Evolutionary conservation across 2,797 vertebrate species (phyloP), one percentile per base, ranked within the genome.

Genomic region (Podarcis lilfordi): DNA sequence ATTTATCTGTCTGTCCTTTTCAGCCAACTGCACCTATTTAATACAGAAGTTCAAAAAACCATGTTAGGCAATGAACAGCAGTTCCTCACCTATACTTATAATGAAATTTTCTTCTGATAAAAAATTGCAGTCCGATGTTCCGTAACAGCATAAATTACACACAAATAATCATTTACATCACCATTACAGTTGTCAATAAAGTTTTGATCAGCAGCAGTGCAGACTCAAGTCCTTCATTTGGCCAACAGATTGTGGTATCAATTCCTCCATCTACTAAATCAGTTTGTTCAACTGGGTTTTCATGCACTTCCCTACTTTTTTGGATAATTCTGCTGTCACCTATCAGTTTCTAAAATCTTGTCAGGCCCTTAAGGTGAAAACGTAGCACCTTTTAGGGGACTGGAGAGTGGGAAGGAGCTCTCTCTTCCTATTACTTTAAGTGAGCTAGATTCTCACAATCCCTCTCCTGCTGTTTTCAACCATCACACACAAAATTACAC

Each of bases 1-100:
- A 94, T 97, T 98, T 96, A 99, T 97, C 95, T 98, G 97, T 78
- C 98, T 97, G 72, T 98, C 98, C 91, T 98, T 99, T 96, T 99
- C 98, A 7, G 98, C 98, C 91, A 98, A 96, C 88, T 98, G 98
- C 96, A 98, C 97, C 99, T 99, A 90, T 64, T 93, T 5, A 86
- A 82, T 93, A 92, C n/a, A 94, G 2, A 92, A 81, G 78, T 89
- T 83, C 59, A 89, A 35, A 86, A 90, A 91, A 40, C 10, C 61
- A 0, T 32, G 72, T 89, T 84, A 91, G 32, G 35, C 13, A 86
- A 85, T 0, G 64, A n/a, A 89, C 88, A 89, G 10, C 21, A 80
- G 0, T 88, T 90, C 19, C 55, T 25, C 17, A 29, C 3, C 21
- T 27, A n/a, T 72, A 74, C 35, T 29, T 43, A 40, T 0, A 50